phyloP scores from a whole-genome alignment of 2,113 vertebrate genomes.

The Ammodytes marinus region DNA sequence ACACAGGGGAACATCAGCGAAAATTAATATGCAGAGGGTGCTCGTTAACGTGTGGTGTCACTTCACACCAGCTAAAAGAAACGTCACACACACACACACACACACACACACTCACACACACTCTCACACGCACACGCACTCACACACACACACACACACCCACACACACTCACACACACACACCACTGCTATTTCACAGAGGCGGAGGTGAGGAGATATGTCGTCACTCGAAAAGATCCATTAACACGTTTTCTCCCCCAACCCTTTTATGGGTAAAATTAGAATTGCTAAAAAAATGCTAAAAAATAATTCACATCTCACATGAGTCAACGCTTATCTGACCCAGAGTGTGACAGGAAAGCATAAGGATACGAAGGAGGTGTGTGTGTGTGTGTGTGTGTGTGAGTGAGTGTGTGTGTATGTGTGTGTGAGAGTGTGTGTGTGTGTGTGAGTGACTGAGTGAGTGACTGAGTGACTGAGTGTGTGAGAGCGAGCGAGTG shows the following conservation, averaged over 20 bases:
- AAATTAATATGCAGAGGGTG: conserved; percentile 67
- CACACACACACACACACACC: conserved; percentile 9
- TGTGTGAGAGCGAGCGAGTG: not conserved
- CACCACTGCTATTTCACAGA: conserved; percentile 36
- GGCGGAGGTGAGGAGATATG: conserved; percentile 38
- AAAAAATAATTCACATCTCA: conserved; percentile 1
- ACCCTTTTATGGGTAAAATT: not conserved
- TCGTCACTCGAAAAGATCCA: conserved; percentile 27
- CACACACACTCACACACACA: not conserved
- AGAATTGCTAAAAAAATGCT: conserved; percentile 19
- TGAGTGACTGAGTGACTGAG: not conserved
- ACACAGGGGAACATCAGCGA: conserved; percentile 37
- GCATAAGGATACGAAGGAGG: conserved; percentile 1
- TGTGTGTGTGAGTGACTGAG: no score
- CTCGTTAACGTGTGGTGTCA: conserved; percentile 60
- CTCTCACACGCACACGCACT: no score
- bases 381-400: not conserved
- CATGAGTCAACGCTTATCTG: conserved; percentile 27
- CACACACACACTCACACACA: not conserved
- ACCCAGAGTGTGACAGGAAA: conserved; percentile 3
- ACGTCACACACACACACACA: not conserved
- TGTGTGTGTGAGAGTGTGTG: no score
- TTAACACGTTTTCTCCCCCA: not conserved
- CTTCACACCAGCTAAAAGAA: conserved; percentile 30
- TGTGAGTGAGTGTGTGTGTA: no score